A percentile compares a stretch with the other conserved stretches of the same genome.
phyloP scores from a whole-genome alignment of 2,888 invertebrate species.

The Hirudinaria manillensis region DNA sequence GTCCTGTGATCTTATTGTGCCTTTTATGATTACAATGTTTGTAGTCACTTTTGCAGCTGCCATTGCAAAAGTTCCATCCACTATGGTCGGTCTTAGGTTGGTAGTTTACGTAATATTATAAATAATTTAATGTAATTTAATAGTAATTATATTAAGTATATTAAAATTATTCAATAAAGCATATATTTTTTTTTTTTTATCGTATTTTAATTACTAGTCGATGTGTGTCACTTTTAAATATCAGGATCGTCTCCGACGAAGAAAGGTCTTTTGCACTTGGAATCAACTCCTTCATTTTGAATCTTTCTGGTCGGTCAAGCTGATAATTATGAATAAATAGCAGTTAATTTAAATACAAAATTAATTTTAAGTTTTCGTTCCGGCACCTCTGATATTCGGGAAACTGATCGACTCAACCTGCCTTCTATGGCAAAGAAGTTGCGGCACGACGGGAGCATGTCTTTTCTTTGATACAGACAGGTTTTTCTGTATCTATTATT shows the following conservation, averaged over 20 bases:
- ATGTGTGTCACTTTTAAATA: no score
- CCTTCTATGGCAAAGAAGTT: constrained; percentile 38
- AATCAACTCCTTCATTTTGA: constrained; percentile 36
- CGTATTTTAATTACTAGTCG: no score
- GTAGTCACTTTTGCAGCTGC: constrained; percentile 31
- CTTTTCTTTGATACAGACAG: constrained; percentile 38
- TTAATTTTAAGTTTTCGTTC: constrained; percentile 36
- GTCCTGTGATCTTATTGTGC: constrained; percentile 34
- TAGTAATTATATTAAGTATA: no score
- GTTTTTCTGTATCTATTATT: background rate
- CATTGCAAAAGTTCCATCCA: constrained; percentile 33
- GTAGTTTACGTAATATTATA: no score
- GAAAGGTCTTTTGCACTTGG: constrained; percentile 39
- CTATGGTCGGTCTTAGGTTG: constrained; percentile 37
- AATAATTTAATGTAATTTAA: no score
- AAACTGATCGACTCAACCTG: constrained; percentile 37
- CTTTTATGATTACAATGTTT: constrained; percentile 33
- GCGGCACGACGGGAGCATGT: constrained; percentile 35
- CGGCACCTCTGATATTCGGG: constrained; percentile 39
- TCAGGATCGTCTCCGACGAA: constrained; percentile 37
- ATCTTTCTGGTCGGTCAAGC: constrained; percentile 36
- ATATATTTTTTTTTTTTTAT: background rate
- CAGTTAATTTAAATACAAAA: background rate
- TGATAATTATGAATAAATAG: background rate
- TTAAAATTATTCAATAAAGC: no score